A percentile compares a stretch with the other conserved stretches of the same genome.
Conservation (phyloP, 1,140 invertebrate species). For the Pararge aegeria region DNA sequence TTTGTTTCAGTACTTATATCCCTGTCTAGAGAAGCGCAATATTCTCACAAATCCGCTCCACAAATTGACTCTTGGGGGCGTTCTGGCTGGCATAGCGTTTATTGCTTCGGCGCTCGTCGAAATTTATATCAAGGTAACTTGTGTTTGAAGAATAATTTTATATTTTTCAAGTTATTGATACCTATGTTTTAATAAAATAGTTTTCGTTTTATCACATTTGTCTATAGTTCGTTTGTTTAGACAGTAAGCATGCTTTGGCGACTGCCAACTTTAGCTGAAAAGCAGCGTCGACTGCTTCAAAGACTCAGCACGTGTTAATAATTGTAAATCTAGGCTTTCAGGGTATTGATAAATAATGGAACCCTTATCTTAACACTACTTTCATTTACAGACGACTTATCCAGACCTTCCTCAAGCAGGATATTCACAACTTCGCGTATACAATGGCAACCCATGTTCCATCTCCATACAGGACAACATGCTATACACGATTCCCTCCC, state of each 20-base stretch:
- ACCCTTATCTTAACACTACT: neutral
- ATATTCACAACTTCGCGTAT: conserved; percentile 85
- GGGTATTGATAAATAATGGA: too few species aligned
- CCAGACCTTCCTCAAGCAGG: conserved; percentile 81
- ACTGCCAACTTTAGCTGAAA: too few species aligned
- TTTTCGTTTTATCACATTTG: too few species aligned
- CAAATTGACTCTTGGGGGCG: conserved; percentile 83
- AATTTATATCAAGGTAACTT: conserved; percentile 81
- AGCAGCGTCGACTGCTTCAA: too few species aligned
- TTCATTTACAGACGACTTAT: conserved; percentile 82
- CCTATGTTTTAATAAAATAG: too few species aligned
- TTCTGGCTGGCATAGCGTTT: conserved; percentile 85
- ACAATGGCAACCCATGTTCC: conserved; percentile 81
- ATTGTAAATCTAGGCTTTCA: too few species aligned
- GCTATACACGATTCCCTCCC: conserved; percentile 49
- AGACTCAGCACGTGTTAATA: too few species aligned
- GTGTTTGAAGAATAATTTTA: too few species aligned
- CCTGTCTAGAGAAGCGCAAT: conserved; percentile 44
- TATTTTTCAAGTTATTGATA: too few species aligned
- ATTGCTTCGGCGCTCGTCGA: conserved; percentile 85
- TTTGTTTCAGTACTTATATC: conserved; percentile 7
- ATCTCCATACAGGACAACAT: conserved; percentile 42
- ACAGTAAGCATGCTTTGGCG: too few species aligned
- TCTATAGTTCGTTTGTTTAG: too few species aligned
- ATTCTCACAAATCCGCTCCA: conserved; percentile 80